Evolutionary conservation across 2,797 vertebrate species (phyloP), one percentile per base, ranked within the genome.

Genomic region (Crenichthys baileyi): DNA sequence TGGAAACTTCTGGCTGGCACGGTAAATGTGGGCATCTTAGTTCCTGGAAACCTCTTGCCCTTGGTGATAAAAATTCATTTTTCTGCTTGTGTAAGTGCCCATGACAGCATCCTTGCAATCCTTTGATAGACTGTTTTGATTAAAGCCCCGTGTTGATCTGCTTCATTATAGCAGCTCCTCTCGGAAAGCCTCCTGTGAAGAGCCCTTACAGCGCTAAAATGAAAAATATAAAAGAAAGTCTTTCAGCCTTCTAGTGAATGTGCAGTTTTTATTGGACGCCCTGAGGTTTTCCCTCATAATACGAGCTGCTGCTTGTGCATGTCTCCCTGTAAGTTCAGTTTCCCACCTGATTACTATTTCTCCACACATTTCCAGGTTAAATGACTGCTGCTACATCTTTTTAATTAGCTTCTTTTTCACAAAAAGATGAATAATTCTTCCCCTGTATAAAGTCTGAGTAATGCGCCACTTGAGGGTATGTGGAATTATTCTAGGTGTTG

Each of bases 51-150:
- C 82, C 81, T 72, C 73, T 46, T 76, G 65, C 77, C 71, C 79
- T 75, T 73, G 78, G 72, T 83, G 84, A 77, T 81, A 58, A 77
- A 68, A 80, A 83, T 44, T 26, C 16, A 20, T 81, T 70, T 31
- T 76, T 77, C 72, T 81, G 75, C 31, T 65, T 18, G 9, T 83
- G 70, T 70, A 74, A 85, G 60, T 22, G 60, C 79, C 56, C 83
- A 72, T 85, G 83, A 86, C 90, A 81, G 86, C 79, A 80, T 76
- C 80, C 80, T 80, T 72, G 24, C 79, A 83, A 48, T 71, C 71
- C 83, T 90, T 82, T 92, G 89, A 90, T 88, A 70, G 83, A 91
- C 85, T 87, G 85, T 84, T 93, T 89, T 88, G 88, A 92, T 92
- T 87, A 92, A 89, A 87, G 82, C 79, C 70, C 77, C 7, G 3